Percentiles rank a stretch among this genome's conserved stretches.
Conservation (phyloP, 2,797 vertebrate species). For the Hydrophis major region DNA sequence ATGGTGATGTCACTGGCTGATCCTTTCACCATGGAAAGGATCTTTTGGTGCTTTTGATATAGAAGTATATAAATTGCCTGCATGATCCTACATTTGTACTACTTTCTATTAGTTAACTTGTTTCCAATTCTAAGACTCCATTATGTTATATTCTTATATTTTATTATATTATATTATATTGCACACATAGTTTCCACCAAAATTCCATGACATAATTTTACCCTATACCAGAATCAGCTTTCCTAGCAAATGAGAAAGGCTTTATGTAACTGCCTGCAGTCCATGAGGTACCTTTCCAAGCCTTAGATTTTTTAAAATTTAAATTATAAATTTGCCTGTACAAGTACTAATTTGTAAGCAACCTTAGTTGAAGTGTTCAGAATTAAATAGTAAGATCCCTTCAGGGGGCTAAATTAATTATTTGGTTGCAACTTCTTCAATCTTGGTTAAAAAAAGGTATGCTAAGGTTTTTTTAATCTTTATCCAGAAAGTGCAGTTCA, state of each 20-base stretch:
- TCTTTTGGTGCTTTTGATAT: neutral
- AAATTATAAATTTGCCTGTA: neutral
- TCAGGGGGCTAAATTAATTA: neutral
- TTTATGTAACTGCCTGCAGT: neutral
- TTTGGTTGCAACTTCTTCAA: too few species aligned
- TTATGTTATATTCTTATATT: neutral
- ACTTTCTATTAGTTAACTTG: neutral
- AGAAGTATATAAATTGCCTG: neutral
- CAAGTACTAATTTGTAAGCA: neutral
- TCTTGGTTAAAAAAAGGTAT: neutral
- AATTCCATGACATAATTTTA: neutral
- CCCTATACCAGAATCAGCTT: neutral
- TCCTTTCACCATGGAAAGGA: too few species aligned
- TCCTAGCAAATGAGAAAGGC: neutral
- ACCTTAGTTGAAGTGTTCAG: too few species aligned
- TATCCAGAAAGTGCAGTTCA: neutral
- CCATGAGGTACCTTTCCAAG: neutral
- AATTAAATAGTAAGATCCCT: too few species aligned
- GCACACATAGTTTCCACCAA: neutral
- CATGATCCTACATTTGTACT: neutral
- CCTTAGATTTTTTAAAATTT: neutral
- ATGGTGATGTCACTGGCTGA: neutral
- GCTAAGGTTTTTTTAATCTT: neutral
- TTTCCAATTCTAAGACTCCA: neutral
- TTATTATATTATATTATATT: neutral